Base-by-base conservation (phyloP, 2,888 invertebrate genomes). In the Urechis unicinctus region DNA sequence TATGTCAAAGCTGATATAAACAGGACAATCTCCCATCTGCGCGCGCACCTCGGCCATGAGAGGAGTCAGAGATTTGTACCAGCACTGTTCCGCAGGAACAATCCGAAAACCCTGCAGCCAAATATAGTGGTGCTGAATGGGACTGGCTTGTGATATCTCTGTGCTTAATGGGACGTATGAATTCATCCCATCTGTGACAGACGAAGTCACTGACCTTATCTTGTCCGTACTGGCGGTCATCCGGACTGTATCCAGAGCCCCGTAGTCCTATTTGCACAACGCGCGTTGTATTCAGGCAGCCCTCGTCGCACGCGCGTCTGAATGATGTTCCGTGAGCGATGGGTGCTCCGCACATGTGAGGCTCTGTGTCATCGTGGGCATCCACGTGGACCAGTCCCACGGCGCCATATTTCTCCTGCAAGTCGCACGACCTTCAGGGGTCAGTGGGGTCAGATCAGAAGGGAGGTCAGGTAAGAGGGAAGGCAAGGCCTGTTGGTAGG, bases 1-100 rank as follows among this genome's bases (percentile, higher is more conserved):
- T 53, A 77, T 77, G 56, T 77, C 77, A 56, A 77, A 72, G 42
- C 70, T 70, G 29, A 77, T 64, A 59, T 77, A 77, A 5, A 75
- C 73, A 1, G 75, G 75, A 36, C 61, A 61, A 52, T 68, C 62
- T 30, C 72, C 74, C 66, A 74, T 71, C 66, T 67, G 68, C 13
- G 64, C 50, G 25, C 68, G 56, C 2, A 77, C 68, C 48, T 75
- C 72, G 3, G 57, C 62, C 75, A 77, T 77, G 6, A 77, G 57
- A 0, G 74, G 73, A 2, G 58, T 55, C 55, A 77, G 50, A 1
- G 75, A 75, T 46, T 69, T 70, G 56, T 73, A 62, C 75, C 75
- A 77, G 50, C 74, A 76, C 36, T 76, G 73, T 49, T 68, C 57
- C 2, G 68, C 73, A 26, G 56, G 56, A 1, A 75, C 66, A 6